Evolutionary conservation across 2,113 vertebrate species (phyloP).

Genomic region (Tenrec ecaudatus): DNA sequence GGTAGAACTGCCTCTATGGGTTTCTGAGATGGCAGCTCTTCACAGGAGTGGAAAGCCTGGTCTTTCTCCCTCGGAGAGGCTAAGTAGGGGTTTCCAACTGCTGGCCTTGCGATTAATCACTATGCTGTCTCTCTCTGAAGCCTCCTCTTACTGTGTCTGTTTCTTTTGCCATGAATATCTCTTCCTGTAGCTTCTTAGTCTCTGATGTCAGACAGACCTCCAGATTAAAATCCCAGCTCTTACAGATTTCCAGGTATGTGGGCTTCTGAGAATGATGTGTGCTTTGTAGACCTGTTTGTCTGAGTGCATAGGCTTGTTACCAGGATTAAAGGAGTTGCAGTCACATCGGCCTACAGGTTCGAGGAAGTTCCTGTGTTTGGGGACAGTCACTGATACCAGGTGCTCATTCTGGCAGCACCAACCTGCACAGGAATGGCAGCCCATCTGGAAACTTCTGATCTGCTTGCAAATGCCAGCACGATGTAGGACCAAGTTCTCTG

Average conservation of each 20-base stretch:
- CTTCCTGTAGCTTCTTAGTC: background rate
- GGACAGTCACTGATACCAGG: background rate
- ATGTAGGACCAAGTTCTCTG: background rate
- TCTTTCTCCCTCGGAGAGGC: no score
- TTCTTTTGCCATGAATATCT: background rate
- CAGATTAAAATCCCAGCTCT: background rate
- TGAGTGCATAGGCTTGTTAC: background rate
- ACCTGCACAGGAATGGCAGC: background rate
- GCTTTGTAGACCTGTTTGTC: slow-evolving; percentile 14
- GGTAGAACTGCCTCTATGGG: no score
- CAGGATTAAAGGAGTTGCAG: background rate
- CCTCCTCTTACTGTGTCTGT: background rate
- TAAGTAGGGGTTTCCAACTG: no score
- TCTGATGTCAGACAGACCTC: background rate
- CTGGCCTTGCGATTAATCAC: no score
- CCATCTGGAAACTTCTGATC: background rate
- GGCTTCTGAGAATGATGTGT: background rate
- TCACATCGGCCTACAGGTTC: background rate
- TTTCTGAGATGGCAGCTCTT: no score
- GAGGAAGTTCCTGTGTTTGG: background rate
- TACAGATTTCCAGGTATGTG: background rate
- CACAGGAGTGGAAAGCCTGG: no score
- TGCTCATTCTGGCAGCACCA: background rate
- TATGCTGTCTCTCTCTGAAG: no score
- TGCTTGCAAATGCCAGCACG: background rate